Evolutionary conservation across 2,113 vertebrate genomes (phyloP).

Genomic region (Oryzias curvinotus): DNA sequence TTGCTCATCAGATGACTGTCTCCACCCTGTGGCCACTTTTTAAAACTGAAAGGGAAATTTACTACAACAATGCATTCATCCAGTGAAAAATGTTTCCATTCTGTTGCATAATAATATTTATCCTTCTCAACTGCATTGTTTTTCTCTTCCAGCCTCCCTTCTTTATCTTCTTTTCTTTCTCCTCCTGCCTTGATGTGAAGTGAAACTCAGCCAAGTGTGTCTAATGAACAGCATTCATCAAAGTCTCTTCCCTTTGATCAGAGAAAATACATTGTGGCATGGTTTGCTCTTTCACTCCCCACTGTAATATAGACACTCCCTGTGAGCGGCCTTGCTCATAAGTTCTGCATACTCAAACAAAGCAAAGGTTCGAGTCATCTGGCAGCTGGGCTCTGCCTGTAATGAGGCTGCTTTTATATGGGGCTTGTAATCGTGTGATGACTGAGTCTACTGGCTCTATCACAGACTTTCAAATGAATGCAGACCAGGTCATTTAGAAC

Average conservation of each 20-base stretch:
- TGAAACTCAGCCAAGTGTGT: slow-evolving; percentile 53
- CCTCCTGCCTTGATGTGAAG: slow-evolving; percentile 39
- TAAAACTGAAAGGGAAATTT: slow-evolving; percentile 15
- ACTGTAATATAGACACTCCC: slow-evolving; percentile 36
- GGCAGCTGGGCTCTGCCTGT: slow-evolving; percentile 30
- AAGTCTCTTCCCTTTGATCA: slow-evolving; percentile 75
- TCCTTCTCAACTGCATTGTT: slow-evolving; percentile 12
- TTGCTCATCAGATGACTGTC: slow-evolving; percentile 66
- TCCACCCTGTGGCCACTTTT: slow-evolving; percentile 71
- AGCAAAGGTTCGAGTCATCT: slow-evolving; percentile 34
- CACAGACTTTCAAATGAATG: slow-evolving; percentile 16
- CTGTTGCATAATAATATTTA: slow-evolving; percentile 39
- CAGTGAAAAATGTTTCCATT: slow-evolving; percentile 26
- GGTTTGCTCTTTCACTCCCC: slow-evolving; percentile 37
- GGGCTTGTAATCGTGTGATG: slow-evolving; percentile 52
- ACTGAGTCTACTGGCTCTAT: slow-evolving; percentile 15
- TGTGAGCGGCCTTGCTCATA: slow-evolving; percentile 30
- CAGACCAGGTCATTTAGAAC: not conserved
- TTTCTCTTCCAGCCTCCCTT: slow-evolving; percentile 7
- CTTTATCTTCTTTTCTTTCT: slow-evolving; percentile 9
- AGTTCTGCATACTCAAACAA: slow-evolving; percentile 46
- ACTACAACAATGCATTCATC: not conserved
- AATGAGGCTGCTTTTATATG: slow-evolving; percentile 24
- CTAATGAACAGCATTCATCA: slow-evolving; percentile 80
- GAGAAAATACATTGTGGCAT: slow-evolving; percentile 53